A percentile compares a stretch with the other conserved stretches of the same genome.
These are phyloP conservation scores for Gambusia affinis DNA, from an alignment of 2,113 vertebrate genomes.

Conservation along the genomic window DNA sequence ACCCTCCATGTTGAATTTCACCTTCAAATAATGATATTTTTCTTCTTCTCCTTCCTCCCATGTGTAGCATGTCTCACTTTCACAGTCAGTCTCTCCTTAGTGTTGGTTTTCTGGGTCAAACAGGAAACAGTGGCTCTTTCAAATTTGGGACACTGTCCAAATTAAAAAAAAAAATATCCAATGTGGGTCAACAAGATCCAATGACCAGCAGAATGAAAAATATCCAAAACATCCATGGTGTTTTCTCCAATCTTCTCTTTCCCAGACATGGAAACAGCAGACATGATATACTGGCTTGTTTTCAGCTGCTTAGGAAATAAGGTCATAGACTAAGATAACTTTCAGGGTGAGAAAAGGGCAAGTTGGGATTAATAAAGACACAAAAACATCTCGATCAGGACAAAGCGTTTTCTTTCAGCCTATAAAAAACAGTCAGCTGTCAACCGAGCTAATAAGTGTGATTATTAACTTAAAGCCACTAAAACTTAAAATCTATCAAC, in stretches of 20 bases:
- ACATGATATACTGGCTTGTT: conserved; percentile 5
- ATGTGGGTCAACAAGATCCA: conserved; percentile 36
- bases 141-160: conserved; percentile 26
- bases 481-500: neutral
- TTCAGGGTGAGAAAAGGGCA: conserved; percentile 12
- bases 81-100: conserved; percentile 13
- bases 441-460: neutral
- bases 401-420: neutral
- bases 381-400: neutral
- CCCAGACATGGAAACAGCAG: neutral
- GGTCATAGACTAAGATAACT: conserved; percentile 38
- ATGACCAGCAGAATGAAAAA: conserved; percentile 3
- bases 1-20: conserved; percentile 13
- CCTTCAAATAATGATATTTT: conserved; percentile 13
- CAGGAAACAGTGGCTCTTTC: conserved; percentile 17
- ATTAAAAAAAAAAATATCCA: conserved; percentile 1
- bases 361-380: neutral
- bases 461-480: neutral
- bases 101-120: conserved; percentile 48
- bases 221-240: neutral
- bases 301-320: conserved; percentile 32
- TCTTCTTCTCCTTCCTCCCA: neutral
- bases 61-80: conserved; percentile 1
- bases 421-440: neutral
- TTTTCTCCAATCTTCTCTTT: neutral